A percentile compares a stretch with the other conserved stretches of the same genome.
Evolutionary conservation across 2,797 vertebrate species (phyloP).

Genomic region (Parauchenoglanis punctatus): DNA sequence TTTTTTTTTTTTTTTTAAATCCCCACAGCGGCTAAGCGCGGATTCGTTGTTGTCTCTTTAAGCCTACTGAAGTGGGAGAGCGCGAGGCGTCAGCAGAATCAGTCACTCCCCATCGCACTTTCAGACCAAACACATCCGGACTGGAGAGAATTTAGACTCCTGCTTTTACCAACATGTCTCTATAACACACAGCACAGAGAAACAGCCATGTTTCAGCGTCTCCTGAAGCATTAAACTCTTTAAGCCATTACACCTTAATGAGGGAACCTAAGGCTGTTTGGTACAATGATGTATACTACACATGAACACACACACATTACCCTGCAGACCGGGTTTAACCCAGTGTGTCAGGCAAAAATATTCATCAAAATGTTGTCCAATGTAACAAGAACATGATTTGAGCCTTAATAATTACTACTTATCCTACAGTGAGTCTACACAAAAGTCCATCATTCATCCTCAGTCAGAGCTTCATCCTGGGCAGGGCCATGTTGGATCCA

Average conservation of each 20-base stretch:
- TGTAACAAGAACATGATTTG: neutral
- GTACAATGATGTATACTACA: neutral
- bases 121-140: conserved; percentile 55
- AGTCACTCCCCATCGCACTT: conserved; percentile 38
- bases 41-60: conserved; percentile 80
- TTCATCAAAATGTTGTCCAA: neutral
- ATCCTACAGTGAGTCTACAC: neutral
- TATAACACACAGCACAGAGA: neutral
- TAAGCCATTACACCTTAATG: no score
- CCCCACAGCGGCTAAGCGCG: conserved; percentile 63
- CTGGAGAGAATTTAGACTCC: conserved; percentile 64
- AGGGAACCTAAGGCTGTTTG: neutral
- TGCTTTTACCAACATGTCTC: neutral
- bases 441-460: neutral
- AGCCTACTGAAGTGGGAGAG: conserved; percentile 67
- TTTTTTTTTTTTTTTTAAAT: conserved; percentile 42
- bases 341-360: neutral
- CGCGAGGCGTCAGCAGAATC: conserved; percentile 62
- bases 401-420: neutral
- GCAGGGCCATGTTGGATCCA: neutral
- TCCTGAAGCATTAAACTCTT: neutral
- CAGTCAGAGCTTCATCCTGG: neutral
- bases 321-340: neutral
- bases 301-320: neutral
- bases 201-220: neutral